Base-by-base conservation (phyloP, 2,888 invertebrate species). In the Helleia helle region DNA sequence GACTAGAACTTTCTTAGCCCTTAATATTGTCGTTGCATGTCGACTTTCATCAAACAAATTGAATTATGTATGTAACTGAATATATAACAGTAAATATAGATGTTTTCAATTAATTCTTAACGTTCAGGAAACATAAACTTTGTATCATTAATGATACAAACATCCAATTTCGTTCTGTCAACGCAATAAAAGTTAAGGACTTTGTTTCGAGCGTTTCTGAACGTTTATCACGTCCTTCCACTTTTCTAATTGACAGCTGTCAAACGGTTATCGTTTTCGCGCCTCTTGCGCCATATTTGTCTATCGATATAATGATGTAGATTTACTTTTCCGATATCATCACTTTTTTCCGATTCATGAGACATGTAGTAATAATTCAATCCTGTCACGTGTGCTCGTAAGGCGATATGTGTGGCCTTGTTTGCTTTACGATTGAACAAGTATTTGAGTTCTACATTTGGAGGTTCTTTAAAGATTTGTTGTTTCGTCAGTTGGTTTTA, bases 221-320 rank as follows among this genome's bases (percentile, higher is more conserved):
- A 55, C 64, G 58, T 68, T 65, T 69, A 60, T 75, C 71, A 71
- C 55, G 24, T 56, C 62, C 59, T 59, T 52, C 59, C 62, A 56
- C 58, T 50, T 48, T 59, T 61, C 56, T 81, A 84, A 84, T 84
- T 84, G 83, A 84, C 83, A 84, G 73, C 69, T 83, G 81, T 83
- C 83, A 83, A 74, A 76, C 62, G 54, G 60, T 50, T 54, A 53
- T 57, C 58, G 58, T 73, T 76, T 75, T 71, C 76, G 74, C 74
- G 75, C 72, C 74, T 60, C 71, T 71, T 69, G 51, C 58, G 56
- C 55, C 57, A 56, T 57, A 47, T 48, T 52, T 51, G 56, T 49
- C 31, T 36, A 12, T 43, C 48, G 52, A 50, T 44, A 49, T 60
- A 61, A 62, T 52, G 58, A 62, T 57, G 59, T 73, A 66, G 77